A percentile compares a stretch with the other conserved stretches of the same genome.
Evolutionary conservation across 2,888 invertebrate genomes (phyloP).

Genomic region (Noctua comes): DNA sequence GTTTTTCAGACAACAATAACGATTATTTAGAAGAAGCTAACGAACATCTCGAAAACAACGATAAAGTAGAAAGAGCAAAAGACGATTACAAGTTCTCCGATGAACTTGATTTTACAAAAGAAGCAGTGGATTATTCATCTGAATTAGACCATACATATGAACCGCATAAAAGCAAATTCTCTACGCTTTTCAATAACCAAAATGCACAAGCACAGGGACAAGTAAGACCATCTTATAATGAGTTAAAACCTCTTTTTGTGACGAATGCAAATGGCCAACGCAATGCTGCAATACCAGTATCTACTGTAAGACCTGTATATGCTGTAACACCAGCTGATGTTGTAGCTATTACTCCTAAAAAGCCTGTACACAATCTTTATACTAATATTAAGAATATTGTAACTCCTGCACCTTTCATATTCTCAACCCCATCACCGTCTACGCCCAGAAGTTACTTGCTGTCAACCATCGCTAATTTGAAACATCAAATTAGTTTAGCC

Average conservation of each 20-base stretch:
- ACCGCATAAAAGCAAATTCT: constrained; percentile 79
- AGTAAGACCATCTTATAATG: constrained; percentile 74
- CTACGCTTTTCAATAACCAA: constrained; percentile 55
- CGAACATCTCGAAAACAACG: constrained; percentile 23
- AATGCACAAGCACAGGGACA: constrained; percentile 62
- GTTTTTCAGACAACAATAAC: constrained; percentile 56
- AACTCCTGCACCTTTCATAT: constrained; percentile 47
- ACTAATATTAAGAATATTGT: constrained; percentile 75
- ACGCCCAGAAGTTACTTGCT: constrained; percentile 77
- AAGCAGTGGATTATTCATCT: constrained; percentile 81
- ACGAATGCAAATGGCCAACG: constrained; percentile 69
- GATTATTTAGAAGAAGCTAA: constrained; percentile 50
- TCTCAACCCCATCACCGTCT: constrained; percentile 62
- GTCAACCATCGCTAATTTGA: constrained; percentile 81
- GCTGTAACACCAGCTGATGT: constrained; percentile 75
- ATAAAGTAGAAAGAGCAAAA: constrained; percentile 39
- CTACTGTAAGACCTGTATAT: constrained; percentile 73
- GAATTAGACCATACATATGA: constrained; percentile 76
- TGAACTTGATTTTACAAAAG: constrained; percentile 73
- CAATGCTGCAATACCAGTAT: constrained; percentile 64
- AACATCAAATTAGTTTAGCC: constrained; percentile 74
- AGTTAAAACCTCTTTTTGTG: constrained; percentile 78
- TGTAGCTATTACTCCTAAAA: constrained; percentile 75
- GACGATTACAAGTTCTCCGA: constrained; percentile 76
- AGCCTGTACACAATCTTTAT: constrained; percentile 72